Percentiles rank a stretch among this genome's conserved stretches.
phyloP scores from a whole-genome alignment of 2,888 invertebrate genomes.

The Cataglyphis cursor region DNA sequence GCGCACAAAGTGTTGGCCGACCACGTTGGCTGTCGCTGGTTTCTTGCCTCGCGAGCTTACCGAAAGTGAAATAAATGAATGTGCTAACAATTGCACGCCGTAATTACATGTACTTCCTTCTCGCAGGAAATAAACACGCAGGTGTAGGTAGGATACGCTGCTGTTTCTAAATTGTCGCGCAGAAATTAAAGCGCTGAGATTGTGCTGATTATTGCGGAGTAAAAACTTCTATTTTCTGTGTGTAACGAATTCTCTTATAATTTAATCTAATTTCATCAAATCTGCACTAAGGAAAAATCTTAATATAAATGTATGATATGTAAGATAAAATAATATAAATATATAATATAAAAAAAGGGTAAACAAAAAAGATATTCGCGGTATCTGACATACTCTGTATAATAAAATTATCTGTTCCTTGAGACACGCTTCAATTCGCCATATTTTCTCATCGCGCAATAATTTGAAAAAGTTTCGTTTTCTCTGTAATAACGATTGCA shows the following conservation, averaged over 20 bases:
- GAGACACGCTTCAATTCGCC: conserved; percentile 7
- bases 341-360: no score
- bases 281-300: background rate
- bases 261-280: background rate
- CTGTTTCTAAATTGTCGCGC: background rate
- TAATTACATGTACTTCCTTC: background rate
- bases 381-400: background rate
- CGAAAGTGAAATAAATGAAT: conserved; percentile 1
- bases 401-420: background rate
- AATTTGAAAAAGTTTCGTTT: conserved; percentile 38
- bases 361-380: background rate
- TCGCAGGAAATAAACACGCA: background rate
- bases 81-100: background rate
- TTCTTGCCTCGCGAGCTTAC: background rate
- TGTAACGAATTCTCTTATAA: background rate
- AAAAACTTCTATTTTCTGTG: background rate
- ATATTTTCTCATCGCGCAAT: conserved; percentile 1
- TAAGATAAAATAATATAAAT: no score
- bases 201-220: background rate
- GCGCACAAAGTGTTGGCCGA: conserved; percentile 16
- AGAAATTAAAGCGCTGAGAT: background rate
- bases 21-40: background rate
- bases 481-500: conserved; percentile 14
- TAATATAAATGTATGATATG: background rate
- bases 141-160: background rate